Conservation (phyloP, 2,888 invertebrate genomes). For the Papilio protenor region DNA sequence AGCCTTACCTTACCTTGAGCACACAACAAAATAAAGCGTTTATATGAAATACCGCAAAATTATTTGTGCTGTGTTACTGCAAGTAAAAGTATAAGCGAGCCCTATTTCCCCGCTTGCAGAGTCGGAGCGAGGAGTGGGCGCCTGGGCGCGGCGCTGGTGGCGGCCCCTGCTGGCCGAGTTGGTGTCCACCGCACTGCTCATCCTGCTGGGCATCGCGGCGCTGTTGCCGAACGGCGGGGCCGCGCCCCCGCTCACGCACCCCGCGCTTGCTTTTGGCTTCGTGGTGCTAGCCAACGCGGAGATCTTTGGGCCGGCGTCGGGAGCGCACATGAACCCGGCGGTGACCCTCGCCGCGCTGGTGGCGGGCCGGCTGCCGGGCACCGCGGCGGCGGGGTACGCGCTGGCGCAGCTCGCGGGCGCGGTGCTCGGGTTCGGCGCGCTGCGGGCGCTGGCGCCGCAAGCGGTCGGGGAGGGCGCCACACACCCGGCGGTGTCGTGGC, state of each 20-base stretch:
- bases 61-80: not conserved
- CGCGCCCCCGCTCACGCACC: constrained; percentile 61
- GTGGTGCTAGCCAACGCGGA: constrained; percentile 64
- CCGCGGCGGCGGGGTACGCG: constrained; percentile 59
- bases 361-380: constrained; percentile 75
- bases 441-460: constrained; percentile 56
- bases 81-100: not conserved
- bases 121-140: constrained; percentile 48
- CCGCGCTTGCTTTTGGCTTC: constrained; percentile 73
- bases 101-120: constrained; percentile 25
- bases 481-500: constrained; percentile 43
- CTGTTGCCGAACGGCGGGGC: constrained; percentile 52
- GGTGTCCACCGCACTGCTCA: constrained; percentile 71
- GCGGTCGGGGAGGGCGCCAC: constrained; percentile 34
- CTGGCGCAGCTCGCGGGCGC: constrained; percentile 68
- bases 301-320: constrained; percentile 88
- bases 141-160: constrained; percentile 66
- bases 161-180: constrained; percentile 70
- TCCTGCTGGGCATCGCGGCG: constrained; percentile 69
- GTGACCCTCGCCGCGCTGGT: constrained; percentile 88
- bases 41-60: not conserved
- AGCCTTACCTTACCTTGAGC: too few species aligned
- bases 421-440: constrained; percentile 62
- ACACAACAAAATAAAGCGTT: too few species aligned
- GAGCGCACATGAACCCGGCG: constrained; percentile 91